A percentile compares a stretch with the other conserved stretches of the same genome.
phyloP scores from a whole-genome alignment of 2,888 invertebrate species.

The Rotaria magnacalcarata region DNA sequence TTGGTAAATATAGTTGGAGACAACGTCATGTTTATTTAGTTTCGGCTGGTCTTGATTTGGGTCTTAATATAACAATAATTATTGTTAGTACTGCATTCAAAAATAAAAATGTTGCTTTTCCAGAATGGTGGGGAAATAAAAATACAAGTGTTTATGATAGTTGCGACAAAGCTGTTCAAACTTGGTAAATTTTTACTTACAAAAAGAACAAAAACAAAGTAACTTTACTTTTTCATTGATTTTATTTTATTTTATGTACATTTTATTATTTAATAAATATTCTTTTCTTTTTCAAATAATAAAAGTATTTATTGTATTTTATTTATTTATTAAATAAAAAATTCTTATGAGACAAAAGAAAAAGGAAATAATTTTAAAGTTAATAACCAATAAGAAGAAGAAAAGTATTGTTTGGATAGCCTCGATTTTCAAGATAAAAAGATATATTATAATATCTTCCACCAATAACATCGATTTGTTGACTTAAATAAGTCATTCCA shows the following conservation, averaged over 20 bases:
- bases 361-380: background rate
- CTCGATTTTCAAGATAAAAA: background rate
- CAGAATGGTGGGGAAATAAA: background rate
- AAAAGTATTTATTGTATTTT: too few relatives aligned
- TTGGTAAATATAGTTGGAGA: background rate
- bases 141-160: background rate
- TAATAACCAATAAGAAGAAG: background rate
- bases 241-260: too few relatives aligned
- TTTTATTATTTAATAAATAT: too few relatives aligned
- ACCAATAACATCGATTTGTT: background rate
- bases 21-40: conserved; percentile 19
- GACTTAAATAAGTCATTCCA: conserved; percentile 17
- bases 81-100: background rate
- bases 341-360: too few relatives aligned
- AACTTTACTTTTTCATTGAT: too few relatives aligned
- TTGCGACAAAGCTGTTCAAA: background rate
- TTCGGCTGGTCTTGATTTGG: background rate
- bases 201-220: too few relatives aligned
- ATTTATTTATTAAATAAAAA: too few relatives aligned
- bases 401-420: background rate
- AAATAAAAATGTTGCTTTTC: background rate
- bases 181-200: background rate
- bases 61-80: background rate
- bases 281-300: too few relatives aligned
- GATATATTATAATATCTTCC: conserved; percentile 3